These are phyloP conservation scores for Nannospalax galili DNA, from an alignment of 2,113 vertebrate genomes.

Conservation along the genomic window DNA sequence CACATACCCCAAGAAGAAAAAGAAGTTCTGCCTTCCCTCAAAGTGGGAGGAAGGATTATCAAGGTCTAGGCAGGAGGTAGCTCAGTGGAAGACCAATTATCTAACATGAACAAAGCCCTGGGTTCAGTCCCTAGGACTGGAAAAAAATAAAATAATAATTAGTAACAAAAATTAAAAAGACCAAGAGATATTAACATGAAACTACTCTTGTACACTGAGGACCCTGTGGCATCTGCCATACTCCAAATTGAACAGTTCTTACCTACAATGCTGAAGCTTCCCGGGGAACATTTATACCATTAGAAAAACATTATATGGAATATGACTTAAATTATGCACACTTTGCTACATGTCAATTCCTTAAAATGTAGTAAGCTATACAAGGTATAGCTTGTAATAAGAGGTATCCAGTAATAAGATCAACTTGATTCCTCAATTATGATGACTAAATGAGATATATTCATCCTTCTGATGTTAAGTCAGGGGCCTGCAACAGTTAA, in stretches of 20 bases:
- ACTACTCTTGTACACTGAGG: background rate
- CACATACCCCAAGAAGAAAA: background rate
- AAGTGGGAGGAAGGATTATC: background rate
- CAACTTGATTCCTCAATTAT: background rate
- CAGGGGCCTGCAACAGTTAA: background rate
- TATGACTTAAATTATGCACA: background rate
- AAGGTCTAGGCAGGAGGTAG: background rate
- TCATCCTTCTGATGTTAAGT: constrained; percentile 1
- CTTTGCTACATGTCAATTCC: background rate
- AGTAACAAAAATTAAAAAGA: background rate
- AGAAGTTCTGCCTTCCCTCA: background rate
- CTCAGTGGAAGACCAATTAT: background rate
- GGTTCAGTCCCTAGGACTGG: background rate
- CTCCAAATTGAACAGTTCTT: background rate
- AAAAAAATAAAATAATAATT: background rate
- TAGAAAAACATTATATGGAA: background rate
- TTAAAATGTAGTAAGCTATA: background rate
- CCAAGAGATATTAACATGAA: background rate
- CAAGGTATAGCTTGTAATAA: no score
- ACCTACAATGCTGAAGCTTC: background rate
- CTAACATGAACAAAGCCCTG: background rate
- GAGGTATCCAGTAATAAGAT: background rate
- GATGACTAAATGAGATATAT: background rate
- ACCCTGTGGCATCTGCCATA: background rate
- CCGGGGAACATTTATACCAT: background rate